Percentiles rank a stretch among this genome's conserved stretches.
Conservation (phyloP, 2,797 vertebrate genomes). For the Pelodytes ibericus region DNA sequence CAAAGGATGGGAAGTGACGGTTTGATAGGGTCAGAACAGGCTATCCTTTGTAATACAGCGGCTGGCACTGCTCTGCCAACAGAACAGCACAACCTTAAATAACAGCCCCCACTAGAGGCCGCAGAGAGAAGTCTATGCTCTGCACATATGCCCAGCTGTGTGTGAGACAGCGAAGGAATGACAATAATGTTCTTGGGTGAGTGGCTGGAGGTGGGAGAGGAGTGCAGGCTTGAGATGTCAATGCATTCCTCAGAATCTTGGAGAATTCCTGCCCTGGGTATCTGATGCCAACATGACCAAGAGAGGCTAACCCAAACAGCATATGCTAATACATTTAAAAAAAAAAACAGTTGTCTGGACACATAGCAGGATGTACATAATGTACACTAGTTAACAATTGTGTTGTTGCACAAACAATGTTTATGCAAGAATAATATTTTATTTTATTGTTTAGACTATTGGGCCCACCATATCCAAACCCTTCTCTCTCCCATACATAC, state of each 20-base stretch:
- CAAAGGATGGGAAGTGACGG: conserved; percentile 40
- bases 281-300: conserved; percentile 23
- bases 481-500: too few species aligned
- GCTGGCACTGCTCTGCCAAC: conserved; percentile 45
- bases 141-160: conserved; percentile 29
- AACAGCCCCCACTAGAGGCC: conserved; percentile 43
- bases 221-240: conserved; percentile 9
- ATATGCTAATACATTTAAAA: neutral
- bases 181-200: conserved; percentile 41
- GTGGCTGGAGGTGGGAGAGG: conserved; percentile 34
- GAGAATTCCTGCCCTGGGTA: conserved; percentile 22
- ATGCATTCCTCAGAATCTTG: conserved; percentile 40
- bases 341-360: neutral
- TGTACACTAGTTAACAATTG: neutral
- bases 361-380: neutral
- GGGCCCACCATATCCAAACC: too few species aligned
- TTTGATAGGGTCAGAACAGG: conserved; percentile 40
- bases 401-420: neutral
- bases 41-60: conserved; percentile 42
- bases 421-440: neutral
- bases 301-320: neutral
- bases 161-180: conserved; percentile 38
- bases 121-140: conserved; percentile 1
- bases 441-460: too few species aligned
- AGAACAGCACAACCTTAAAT: conserved; percentile 6